Evolutionary conservation across 2,888 invertebrate species (phyloP).

Genomic region (Clistopyga incitator): DNA sequence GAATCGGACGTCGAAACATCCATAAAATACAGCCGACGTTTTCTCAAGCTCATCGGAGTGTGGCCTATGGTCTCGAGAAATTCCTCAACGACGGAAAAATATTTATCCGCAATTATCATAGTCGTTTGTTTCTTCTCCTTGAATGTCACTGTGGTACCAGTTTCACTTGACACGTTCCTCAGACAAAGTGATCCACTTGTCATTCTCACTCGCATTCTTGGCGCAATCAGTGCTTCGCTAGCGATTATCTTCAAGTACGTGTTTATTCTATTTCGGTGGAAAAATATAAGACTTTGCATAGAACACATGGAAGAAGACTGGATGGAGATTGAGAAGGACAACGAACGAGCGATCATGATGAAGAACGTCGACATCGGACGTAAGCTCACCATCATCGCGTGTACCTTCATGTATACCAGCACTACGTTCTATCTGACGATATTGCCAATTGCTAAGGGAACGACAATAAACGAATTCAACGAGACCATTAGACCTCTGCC

Average conservation of each 20-base stretch:
- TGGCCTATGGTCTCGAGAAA: slow-evolving; percentile 53
- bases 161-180: slow-evolving; percentile 28
- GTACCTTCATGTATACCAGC: slow-evolving; percentile 51
- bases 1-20: slow-evolving; percentile 35
- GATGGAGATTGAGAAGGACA: slow-evolving; percentile 47
- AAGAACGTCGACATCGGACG: slow-evolving; percentile 62
- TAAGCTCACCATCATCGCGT: slow-evolving; percentile 43
- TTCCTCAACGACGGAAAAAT: slow-evolving; percentile 23
- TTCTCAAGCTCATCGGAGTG: slow-evolving; percentile 50
- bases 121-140: slow-evolving; percentile 11
- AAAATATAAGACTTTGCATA: slow-evolving; percentile 63
- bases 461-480: slow-evolving; percentile 54
- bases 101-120: slow-evolving; percentile 28
- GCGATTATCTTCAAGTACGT: slow-evolving; percentile 36
- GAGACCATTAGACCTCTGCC: slow-evolving; percentile 65
- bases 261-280: slow-evolving; percentile 48
- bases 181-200: slow-evolving; percentile 6
- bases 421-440: slow-evolving; percentile 69
- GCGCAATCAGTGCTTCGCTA: slow-evolving; percentile 23
- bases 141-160: slow-evolving; percentile 35
- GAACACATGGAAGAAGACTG: slow-evolving; percentile 70
- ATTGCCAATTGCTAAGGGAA: slow-evolving; percentile 65
- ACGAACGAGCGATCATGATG: slow-evolving; percentile 54
- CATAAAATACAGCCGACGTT: slow-evolving; percentile 47
- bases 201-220: slow-evolving; percentile 24